A percentile compares a stretch with the other conserved stretches of the same genome.
These are phyloP conservation scores for Xanthia togata DNA, from an alignment of 2,888 invertebrate species.

Conservation along the genomic window DNA sequence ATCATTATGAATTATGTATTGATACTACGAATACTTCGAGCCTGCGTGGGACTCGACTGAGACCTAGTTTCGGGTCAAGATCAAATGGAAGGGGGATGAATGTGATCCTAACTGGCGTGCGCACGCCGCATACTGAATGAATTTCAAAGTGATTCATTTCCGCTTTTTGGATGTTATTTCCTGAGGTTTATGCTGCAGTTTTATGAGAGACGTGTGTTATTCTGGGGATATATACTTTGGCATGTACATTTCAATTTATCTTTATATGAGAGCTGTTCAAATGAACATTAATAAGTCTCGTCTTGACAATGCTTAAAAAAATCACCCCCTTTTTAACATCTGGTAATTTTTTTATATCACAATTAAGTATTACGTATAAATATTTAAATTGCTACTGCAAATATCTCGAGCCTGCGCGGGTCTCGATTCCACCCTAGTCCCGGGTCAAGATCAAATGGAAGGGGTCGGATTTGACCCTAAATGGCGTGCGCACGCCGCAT, in stretches of 20 bases:
- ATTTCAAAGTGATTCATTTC: conserved; percentile 58
- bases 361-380: background rate
- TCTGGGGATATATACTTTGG: too few species aligned
- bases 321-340: too few species aligned
- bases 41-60: conserved; percentile 80
- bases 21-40: conserved; percentile 25
- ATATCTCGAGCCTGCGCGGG: conserved; percentile 74
- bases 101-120: conserved; percentile 51
- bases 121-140: conserved; percentile 63
- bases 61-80: conserved; percentile 84
- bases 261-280: too few species aligned
- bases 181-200: too few species aligned
- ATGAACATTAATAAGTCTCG: too few species aligned
- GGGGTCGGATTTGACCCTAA: conserved; percentile 11
- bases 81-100: conserved; percentile 67
- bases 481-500: conserved; percentile 61
- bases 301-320: too few species aligned
- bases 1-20: background rate
- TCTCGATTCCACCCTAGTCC: conserved; percentile 78
- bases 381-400: background rate
- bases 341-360: too few species aligned
- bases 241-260: too few species aligned
- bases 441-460: conserved; percentile 82
- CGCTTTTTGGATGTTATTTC: background rate
- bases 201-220: too few species aligned